A percentile compares a stretch with the other conserved stretches of the same genome.
phyloP scores from a whole-genome alignment of 2,888 invertebrate genomes.

The Drosophila monieri region DNA sequence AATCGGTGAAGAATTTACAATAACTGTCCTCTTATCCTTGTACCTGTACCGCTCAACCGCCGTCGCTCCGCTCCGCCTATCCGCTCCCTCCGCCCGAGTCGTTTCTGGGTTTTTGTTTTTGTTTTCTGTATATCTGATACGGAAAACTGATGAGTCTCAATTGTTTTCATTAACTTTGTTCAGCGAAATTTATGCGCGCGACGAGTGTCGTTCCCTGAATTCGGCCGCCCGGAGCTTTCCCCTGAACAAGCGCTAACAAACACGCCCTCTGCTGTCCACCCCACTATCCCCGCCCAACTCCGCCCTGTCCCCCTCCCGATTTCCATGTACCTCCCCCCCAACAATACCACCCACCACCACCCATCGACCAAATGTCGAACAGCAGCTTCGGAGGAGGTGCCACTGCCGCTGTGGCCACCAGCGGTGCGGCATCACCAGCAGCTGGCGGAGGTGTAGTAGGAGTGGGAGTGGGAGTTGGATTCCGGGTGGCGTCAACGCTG shows the following conservation, averaged over 20 bases:
- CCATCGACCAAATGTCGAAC: conserved; percentile 23
- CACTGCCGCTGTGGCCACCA: background rate
- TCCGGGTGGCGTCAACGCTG: conserved; percentile 83
- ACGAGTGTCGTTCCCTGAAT: conserved; percentile 5
- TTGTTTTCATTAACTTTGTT: conserved; percentile 64
- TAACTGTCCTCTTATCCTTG: background rate
- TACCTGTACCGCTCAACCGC: too few relatives aligned
- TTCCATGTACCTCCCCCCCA: background rate
- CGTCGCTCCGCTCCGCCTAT: background rate
- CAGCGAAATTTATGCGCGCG: conserved; percentile 16
- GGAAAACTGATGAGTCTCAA: conserved; percentile 69
- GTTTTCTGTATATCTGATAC: conserved; percentile 61
- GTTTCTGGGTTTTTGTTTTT: conserved; percentile 31
- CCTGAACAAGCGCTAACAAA: background rate
- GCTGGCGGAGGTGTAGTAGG: background rate
- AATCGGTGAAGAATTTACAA: background rate
- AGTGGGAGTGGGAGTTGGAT: conserved; percentile 11
- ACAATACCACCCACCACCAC: background rate
- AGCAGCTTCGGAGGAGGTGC: conserved; percentile 20
- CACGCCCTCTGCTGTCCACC: background rate
- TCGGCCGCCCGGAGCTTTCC: background rate
- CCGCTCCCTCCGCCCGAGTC: background rate
- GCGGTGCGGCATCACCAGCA: background rate
- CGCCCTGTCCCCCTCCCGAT: background rate
- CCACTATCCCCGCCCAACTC: background rate